These are phyloP conservation scores for Lordiphosa collinella DNA, from an alignment of 1,140 invertebrate genomes.

Conservation along the genomic window DNA sequence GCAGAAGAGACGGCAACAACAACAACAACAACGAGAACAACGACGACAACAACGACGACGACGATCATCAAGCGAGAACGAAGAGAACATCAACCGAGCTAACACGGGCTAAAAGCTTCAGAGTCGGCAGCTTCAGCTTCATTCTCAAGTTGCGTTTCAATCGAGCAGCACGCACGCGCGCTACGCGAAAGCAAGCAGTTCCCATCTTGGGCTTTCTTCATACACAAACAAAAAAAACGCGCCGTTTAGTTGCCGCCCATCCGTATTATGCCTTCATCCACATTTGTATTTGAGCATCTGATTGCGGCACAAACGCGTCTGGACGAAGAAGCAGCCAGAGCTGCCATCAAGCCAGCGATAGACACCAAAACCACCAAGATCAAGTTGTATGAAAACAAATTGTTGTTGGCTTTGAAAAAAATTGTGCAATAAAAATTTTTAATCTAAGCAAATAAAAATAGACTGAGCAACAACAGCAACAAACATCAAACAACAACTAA, in stretches of 20 bases:
- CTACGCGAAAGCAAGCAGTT: conserved; percentile 1
- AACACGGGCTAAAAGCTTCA: conserved; percentile 51
- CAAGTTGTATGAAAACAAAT: conserved; percentile 51
- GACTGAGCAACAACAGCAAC: background rate
- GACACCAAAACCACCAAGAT: conserved; percentile 6
- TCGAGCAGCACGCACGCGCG: conserved; percentile 38
- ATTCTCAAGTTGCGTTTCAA: conserved; percentile 72
- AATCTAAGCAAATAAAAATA: conserved; percentile 18
- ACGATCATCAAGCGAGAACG: conserved; percentile 10
- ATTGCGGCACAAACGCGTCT: conserved; percentile 70
- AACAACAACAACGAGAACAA: conserved; percentile 14
- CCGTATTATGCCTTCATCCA: conserved; percentile 65
- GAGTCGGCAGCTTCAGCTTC: conserved; percentile 58
- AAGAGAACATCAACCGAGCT: conserved; percentile 6
- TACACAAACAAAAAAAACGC: conserved; percentile 12
- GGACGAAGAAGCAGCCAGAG: conserved; percentile 39
- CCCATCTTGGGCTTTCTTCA: too few species aligned
- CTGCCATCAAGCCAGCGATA: background rate
- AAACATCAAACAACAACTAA: conserved; percentile 3
- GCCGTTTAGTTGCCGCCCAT: conserved; percentile 13
- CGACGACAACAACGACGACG: conserved; percentile 20
- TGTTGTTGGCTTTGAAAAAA: conserved; percentile 53
- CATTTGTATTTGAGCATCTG: conserved; percentile 72
- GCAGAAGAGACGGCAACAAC: conserved; percentile 7
- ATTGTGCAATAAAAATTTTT: conserved; percentile 57